Evolutionary conservation across 2,888 invertebrate genomes (phyloP), one percentile per base, ranked within the genome.

Genomic region (Terebella lapidaria): DNA sequence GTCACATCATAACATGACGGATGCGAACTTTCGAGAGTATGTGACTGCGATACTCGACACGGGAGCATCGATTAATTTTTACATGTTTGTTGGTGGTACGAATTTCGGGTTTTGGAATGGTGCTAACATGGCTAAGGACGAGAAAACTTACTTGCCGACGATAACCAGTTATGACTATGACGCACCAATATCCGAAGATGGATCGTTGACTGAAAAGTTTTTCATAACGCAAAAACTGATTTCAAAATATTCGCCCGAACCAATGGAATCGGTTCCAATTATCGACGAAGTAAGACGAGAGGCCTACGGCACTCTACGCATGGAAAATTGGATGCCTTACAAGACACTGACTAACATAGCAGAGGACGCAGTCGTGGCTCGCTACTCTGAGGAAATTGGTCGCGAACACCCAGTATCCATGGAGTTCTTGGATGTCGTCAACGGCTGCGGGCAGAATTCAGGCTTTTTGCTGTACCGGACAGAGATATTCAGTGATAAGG

Each of bases 401-500:
- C 35, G 4, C 1, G 26, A 45, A 1, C n/a, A 56, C 2, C 56
- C 60, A 1, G 64, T 70, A 25, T 67, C 71, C 5, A 80, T 81
- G 81, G 81, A 81, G 67, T 67, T 67, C 58, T 60, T 79, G 46
- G 64, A 71, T 35, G 81, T 73, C 45, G 70, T 69, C 27, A 61
- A 61, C 67, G 79, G 63, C 25, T 22, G 42, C 10, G 85, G 85
- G 0, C 86, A 86, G 75, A 83, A 83, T 57, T 84, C 83, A 66
- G 86, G 86, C 0, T 86, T 84, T 67, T 79, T 84, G 20, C 66
- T 85, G 28, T 86, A 86, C 71, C 70, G 83, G 30, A 83, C 81
- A 60, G 65, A 56, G 10, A 64, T 77, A 15, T 18, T 4, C 5
- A n/a, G 10, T 10, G 1, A 1, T n/a, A 54, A 22, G 1, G 24